phyloP scores from a whole-genome alignment of 2,888 invertebrate genomes.

The Toxonevra muliebris region DNA sequence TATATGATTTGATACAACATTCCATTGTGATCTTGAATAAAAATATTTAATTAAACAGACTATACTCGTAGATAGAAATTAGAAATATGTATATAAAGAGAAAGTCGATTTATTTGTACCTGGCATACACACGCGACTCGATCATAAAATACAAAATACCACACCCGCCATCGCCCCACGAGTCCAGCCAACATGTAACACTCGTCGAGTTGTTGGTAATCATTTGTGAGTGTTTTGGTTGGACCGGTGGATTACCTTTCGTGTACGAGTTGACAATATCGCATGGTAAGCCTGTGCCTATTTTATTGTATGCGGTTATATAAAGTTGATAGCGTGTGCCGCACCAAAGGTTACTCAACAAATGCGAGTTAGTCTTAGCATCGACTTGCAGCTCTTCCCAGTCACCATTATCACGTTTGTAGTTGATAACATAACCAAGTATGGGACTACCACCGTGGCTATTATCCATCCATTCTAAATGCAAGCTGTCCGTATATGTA shows the following conservation, averaged over 20 bases:
- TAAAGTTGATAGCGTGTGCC: conserved; percentile 89
- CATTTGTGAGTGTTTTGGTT: conserved; percentile 82
- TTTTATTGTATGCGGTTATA: conserved; percentile 89
- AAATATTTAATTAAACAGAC: not conserved
- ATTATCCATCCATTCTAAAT: conserved; percentile 82
- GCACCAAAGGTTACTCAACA: conserved; percentile 85
- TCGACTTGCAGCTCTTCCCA: conserved; percentile 92
- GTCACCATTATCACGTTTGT: conserved; percentile 88
- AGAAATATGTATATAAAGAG: too few relatives aligned
- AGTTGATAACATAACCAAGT: conserved; percentile 87
- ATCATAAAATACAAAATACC: conserved; percentile 87
- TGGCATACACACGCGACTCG: conserved; percentile 74
- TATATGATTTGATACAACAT: conserved; percentile 82
- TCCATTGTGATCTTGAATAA: conserved; percentile 71
- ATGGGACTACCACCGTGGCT: conserved; percentile 85
- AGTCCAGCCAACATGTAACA: conserved; percentile 85
- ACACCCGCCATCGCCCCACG: conserved; percentile 90
- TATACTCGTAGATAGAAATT: too few relatives aligned
- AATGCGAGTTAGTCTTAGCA: conserved; percentile 80
- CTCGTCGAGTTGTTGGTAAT: conserved; percentile 86
- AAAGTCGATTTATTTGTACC: conserved; percentile 37
- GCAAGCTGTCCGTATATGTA: conserved; percentile 83
- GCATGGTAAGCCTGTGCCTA: conserved; percentile 88
- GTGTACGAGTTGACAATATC: conserved; percentile 87
- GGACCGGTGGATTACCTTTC: conserved; percentile 81